These are phyloP conservation scores for Aphidius ervi DNA, from an alignment of 1,140 invertebrate genomes.

Conservation along the genomic window DNA sequence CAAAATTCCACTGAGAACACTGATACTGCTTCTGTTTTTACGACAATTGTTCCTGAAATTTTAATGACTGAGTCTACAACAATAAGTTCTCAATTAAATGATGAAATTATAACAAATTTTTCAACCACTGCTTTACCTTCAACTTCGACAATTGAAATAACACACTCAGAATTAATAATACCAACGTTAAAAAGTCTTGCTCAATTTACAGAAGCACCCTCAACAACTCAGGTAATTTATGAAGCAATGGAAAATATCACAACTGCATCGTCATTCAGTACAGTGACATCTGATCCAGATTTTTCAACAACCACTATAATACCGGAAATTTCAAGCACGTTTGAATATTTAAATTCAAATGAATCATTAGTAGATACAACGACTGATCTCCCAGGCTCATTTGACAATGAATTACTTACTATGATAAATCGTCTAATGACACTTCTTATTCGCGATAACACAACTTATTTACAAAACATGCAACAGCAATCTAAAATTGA, in stretches of 20 bases:
- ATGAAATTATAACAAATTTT: background rate
- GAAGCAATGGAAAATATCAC: background rate
- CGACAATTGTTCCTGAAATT: background rate
- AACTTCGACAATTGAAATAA: constrained; percentile 16
- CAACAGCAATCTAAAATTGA: constrained; percentile 6
- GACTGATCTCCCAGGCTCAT: background rate
- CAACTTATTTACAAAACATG: background rate
- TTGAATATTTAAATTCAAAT: constrained; percentile 3
- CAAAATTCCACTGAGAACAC: background rate
- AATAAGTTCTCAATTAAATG: background rate
- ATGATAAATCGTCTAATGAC: constrained; percentile 19
- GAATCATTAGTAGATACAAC: constrained; percentile 2
- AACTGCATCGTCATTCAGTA: constrained; percentile 5
- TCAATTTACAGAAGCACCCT: background rate
- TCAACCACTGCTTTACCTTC: constrained; percentile 7
- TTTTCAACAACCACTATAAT: constrained; percentile 17
- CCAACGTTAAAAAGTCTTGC: background rate
- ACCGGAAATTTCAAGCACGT: constrained; percentile 16
- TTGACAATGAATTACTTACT: constrained; percentile 17
- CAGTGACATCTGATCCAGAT: constrained; percentile 14
- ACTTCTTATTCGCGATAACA: constrained; percentile 8
- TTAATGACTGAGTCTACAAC: constrained; percentile 4
- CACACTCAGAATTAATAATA: background rate
- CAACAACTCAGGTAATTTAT: constrained; percentile 14
- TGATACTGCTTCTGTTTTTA: background rate